Base-by-base conservation (phyloP, 2,113 vertebrate species). In the Ramphastos sulfuratus region DNA sequence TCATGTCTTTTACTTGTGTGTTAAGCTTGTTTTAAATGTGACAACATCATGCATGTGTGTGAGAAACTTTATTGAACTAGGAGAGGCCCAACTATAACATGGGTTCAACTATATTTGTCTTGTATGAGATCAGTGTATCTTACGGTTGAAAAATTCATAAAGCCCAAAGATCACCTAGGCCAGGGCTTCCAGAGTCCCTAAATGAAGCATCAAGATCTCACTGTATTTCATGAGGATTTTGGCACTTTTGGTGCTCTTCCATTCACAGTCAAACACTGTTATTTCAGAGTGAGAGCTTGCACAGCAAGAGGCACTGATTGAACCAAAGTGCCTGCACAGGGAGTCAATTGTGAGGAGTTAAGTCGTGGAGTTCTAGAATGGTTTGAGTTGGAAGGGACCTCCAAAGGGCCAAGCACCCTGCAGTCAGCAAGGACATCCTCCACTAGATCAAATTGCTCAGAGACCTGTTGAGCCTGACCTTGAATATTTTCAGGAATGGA, bases 91-190 rank as follows among this genome's bases (percentile, higher is more conserved):
- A 7, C 46, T 67, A 4, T 10, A 33, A 66, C 66, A 24, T n/a
- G 14, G 50, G 16, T 59, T 9, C 42, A 6, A 5, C 31, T 7
- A 17, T 48, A 12, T 35, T 64, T 2, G 10, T 46, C 27, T 58
- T 6, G 19, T 42, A 10, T 2, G 50, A 70, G 17, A 48, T 23
- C 10, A 52, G 23, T 12, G 19, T 24, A 3, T 14, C 19, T 25
- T 46, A 48, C 16, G 39, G 27, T n/a, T 19, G 70, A 35, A 48
- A 79, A 18, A 24, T 27, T 15, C 3, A 12, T 37, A 30, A 44
- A 33, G 0, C 4, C 1, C 7, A 17, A 50, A 63, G 35, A 21
- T 46, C 7, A 2, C 0, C 2, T 39, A 35, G 13, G 30, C 37
- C 70, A 1, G 31, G 44, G 27, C 64, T 69, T 92, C 69, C 35